Evolutionary conservation across 2,797 vertebrate species (phyloP).

Genomic region (Poecilia gillii): DNA sequence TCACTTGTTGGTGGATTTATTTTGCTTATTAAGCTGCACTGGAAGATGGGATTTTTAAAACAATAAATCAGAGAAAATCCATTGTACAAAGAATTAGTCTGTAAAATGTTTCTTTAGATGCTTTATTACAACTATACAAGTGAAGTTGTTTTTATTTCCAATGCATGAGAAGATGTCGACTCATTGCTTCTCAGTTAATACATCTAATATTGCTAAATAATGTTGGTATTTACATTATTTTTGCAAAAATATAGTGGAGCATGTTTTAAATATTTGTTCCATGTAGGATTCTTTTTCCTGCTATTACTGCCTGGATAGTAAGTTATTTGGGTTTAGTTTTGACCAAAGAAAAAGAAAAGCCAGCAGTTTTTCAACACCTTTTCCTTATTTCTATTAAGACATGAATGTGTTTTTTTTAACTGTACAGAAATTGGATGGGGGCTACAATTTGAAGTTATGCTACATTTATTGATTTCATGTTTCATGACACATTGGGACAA

Average conservation of each 20-base stretch:
- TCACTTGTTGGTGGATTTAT: constrained; percentile 34
- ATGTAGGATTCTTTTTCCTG: constrained; percentile 18
- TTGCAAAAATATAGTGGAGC: constrained; percentile 57
- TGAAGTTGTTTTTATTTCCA: constrained; percentile 53
- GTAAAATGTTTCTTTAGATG: constrained; percentile 58
- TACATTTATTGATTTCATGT: neutral
- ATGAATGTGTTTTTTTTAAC: neutral
- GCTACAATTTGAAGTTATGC: neutral
- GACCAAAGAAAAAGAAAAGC: constrained; percentile 60
- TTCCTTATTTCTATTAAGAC: neutral
- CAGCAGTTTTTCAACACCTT: constrained; percentile 23
- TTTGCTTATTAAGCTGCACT: constrained; percentile 10
- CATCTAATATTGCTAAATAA: constrained; percentile 59
- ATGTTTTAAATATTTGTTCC: constrained; percentile 33
- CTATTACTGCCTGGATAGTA: constrained; percentile 28
- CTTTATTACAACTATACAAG: constrained; percentile 51
- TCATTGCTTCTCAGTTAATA: constrained; percentile 59
- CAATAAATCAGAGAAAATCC: constrained; percentile 35
- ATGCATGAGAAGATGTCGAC: constrained; percentile 71
- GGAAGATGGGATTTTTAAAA: constrained; percentile 28
- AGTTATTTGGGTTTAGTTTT: constrained; percentile 36
- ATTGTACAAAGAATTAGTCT: constrained; percentile 57
- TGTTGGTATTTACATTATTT: constrained; percentile 46
- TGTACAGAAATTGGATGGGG: neutral
- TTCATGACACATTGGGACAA: neutral